Percentiles rank a stretch among this genome's conserved stretches.
phyloP scores from a whole-genome alignment of 2,888 invertebrate species.

The Deroplatys truncata region DNA sequence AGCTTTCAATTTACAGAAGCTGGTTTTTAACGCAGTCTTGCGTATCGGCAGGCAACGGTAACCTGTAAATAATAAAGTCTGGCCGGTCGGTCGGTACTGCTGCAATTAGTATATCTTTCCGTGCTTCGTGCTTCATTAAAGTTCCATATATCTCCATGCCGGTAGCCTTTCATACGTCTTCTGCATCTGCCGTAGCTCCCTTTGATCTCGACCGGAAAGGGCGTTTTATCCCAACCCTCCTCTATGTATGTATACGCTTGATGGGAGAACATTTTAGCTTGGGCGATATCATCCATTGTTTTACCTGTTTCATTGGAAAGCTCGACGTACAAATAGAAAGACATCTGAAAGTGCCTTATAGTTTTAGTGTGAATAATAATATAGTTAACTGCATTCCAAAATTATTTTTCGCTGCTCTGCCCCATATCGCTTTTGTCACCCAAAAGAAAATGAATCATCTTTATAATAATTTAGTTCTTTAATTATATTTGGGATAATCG shows the following conservation, averaged over 20 bases:
- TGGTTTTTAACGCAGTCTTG: neutral
- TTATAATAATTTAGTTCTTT: too few species aligned
- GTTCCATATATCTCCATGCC: neutral
- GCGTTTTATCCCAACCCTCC: neutral
- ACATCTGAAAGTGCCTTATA: neutral
- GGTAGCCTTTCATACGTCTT: neutral
- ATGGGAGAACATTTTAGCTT: too few species aligned
- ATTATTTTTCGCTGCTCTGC: too few species aligned
- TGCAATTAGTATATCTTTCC: neutral
- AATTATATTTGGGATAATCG: too few species aligned
- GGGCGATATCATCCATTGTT: neutral
- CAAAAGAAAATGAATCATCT: too few species aligned
- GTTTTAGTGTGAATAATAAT: neutral
- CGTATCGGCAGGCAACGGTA: neutral
- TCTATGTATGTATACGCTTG: neutral
- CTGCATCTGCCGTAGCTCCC: neutral
- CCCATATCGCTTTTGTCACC: too few species aligned
- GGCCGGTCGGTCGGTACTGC: neutral
- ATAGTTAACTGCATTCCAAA: too few species aligned
- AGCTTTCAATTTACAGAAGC: neutral
- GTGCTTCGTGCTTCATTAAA: neutral
- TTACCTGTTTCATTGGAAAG: neutral
- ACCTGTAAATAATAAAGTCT: neutral
- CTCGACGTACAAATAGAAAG: neutral
- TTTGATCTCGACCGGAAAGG: neutral